Percentiles rank a stretch among this genome's conserved stretches.
Evolutionary conservation across 2,888 invertebrate species (phyloP).

Genomic region (Schizotus pectinicornis): DNA sequence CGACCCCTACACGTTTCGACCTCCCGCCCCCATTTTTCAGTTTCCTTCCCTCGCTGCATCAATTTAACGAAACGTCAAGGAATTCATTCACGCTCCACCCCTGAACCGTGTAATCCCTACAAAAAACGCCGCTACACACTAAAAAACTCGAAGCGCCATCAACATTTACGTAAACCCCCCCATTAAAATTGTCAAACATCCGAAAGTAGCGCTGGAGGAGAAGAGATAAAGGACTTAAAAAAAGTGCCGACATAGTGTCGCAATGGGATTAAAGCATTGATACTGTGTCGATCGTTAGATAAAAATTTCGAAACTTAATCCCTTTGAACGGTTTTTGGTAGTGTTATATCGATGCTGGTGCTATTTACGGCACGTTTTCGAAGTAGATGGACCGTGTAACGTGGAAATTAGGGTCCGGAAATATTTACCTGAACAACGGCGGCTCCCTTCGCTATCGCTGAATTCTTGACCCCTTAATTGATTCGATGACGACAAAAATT

Average conservation of each 20-base stretch:
- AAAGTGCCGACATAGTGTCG: conserved; percentile 46
- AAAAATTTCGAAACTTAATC: conserved; percentile 35
- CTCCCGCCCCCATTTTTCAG: too few species aligned
- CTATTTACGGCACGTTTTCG: conserved; percentile 36
- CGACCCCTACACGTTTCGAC: conserved; percentile 34
- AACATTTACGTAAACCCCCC: conserved; percentile 22
- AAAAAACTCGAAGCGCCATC: conserved; percentile 15
- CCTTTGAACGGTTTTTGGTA: conserved; percentile 37
- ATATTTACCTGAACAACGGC: not conserved
- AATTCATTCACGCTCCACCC: conserved; percentile 35
- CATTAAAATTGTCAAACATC: conserved; percentile 21
- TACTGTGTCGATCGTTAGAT: conserved; percentile 34
- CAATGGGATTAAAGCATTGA: conserved; percentile 50
- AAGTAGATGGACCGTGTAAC: conserved; percentile 46
- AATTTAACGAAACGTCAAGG: too few species aligned
- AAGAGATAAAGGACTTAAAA: conserved; percentile 6
- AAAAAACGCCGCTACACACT: conserved; percentile 13
- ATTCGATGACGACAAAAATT: too few species aligned
- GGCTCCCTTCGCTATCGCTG: too few species aligned
- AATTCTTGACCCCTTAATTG: too few species aligned
- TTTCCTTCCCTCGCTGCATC: too few species aligned
- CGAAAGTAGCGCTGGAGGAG: not conserved
- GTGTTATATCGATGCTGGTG: conserved; percentile 34
- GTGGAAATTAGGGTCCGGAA: conserved; percentile 44
- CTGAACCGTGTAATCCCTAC: conserved; percentile 8